phyloP scores from a whole-genome alignment of 2,888 invertebrate species.

The Bembecia ichneumoniformis region DNA sequence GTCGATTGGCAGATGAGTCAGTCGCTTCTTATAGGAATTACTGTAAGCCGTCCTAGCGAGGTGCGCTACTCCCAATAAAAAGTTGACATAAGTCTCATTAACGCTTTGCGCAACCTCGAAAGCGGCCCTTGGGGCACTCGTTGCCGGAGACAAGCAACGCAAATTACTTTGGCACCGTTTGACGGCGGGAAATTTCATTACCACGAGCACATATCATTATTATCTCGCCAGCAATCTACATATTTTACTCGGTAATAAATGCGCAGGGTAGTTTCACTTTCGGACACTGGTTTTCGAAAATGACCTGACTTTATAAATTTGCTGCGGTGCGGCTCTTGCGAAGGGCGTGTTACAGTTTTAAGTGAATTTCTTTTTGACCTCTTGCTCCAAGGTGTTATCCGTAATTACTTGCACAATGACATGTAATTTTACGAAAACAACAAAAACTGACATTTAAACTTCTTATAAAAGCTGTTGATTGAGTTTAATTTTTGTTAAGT shows the following conservation, averaged over 20 bases:
- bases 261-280: slow-evolving; percentile 69
- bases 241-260: slow-evolving; percentile 71
- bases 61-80: slow-evolving; percentile 47
- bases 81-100: slow-evolving; percentile 57
- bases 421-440: slow-evolving; percentile 60
- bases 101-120: slow-evolving; percentile 68
- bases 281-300: slow-evolving; percentile 69
- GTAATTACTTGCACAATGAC: slow-evolving; percentile 43
- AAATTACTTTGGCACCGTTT: slow-evolving; percentile 73
- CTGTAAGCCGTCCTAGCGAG: slow-evolving; percentile 18
- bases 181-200: slow-evolving; percentile 73
- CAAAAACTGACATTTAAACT: slow-evolving; percentile 53
- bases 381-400: slow-evolving; percentile 62
- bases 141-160: slow-evolving; percentile 68
- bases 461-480: neutral
- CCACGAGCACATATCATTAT: slow-evolving; percentile 73
- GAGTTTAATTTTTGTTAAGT: no score
- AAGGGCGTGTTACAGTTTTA: slow-evolving; percentile 70
- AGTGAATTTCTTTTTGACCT: slow-evolving; percentile 73
- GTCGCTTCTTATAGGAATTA: slow-evolving; percentile 20
- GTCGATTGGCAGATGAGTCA: slow-evolving; percentile 2
- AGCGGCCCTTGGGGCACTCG: slow-evolving; percentile 68
- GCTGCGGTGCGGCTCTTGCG: slow-evolving; percentile 43
- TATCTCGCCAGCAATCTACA: slow-evolving; percentile 70
- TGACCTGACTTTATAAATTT: slow-evolving; percentile 65